A percentile compares a stretch with the other conserved stretches of the same genome.
phyloP scores from a whole-genome alignment of 2,888 invertebrate species.

The Dryococelus australis region DNA sequence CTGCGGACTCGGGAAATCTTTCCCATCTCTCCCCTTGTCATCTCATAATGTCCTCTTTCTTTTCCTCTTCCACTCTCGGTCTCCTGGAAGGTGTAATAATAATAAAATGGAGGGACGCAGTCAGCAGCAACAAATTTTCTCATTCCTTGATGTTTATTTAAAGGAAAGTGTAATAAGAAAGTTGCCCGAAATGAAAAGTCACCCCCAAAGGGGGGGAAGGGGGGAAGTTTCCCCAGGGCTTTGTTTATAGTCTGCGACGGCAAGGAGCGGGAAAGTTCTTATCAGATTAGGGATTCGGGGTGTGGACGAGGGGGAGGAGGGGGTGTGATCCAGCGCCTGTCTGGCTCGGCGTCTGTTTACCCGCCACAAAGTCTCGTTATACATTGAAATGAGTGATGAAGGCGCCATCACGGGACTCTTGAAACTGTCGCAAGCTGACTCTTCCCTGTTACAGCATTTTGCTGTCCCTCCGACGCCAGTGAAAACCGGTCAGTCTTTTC shows the following conservation, averaged over 20 bases:
- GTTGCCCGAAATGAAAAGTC: neutral
- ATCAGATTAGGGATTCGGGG: neutral
- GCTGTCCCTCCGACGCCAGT: too few relatives aligned
- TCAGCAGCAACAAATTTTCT: neutral
- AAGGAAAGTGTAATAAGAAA: neutral
- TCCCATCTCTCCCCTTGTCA: neutral
- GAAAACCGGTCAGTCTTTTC: too few relatives aligned
- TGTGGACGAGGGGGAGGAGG: neutral
- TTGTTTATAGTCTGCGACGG: neutral
- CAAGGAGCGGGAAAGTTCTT: neutral
- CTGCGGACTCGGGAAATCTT: neutral
- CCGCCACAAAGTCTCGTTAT: neutral
- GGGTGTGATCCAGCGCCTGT: neutral
- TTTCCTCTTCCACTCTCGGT: neutral
- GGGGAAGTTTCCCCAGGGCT: neutral
- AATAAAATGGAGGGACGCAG: neutral
- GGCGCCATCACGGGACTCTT: neutral
- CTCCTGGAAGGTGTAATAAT: constrained; percentile 6
- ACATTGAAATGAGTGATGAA: neutral
- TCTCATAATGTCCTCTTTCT: neutral
- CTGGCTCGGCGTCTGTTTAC: neutral
- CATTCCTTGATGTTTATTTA: neutral
- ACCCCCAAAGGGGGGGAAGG: neutral
- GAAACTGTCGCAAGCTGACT: neutral
- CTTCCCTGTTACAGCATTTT: too few relatives aligned